Evolutionary conservation across 2,797 vertebrate species (phyloP).

Genomic region (Odontamblyopus lacepedii): DNA sequence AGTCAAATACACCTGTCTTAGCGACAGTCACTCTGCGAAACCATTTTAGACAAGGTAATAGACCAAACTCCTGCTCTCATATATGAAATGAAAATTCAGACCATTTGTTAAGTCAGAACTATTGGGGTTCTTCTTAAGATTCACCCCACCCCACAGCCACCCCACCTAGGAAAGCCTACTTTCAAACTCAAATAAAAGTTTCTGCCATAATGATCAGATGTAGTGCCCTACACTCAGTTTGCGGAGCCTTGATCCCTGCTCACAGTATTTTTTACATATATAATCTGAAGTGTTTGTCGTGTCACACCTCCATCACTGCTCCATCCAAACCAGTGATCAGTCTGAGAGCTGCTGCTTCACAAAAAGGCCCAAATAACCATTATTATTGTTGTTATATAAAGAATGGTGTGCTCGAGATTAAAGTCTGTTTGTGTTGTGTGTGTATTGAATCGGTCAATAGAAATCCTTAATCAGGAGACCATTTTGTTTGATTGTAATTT

Average conservation of each 20-base stretch:
- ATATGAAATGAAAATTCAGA: too few relatives aligned
- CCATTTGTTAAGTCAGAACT: too few relatives aligned
- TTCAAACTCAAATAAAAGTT: background rate
- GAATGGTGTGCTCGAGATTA: constrained; percentile 22
- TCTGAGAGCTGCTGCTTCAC: constrained; percentile 44
- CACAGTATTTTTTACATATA: background rate
- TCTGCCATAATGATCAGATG: background rate
- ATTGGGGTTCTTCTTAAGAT: background rate
- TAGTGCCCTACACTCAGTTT: too few relatives aligned
- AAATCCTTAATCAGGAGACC: background rate
- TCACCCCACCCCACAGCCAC: background rate
- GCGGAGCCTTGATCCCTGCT: background rate
- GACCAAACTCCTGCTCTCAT: too few relatives aligned
- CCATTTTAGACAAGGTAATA: too few relatives aligned
- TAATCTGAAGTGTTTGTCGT: constrained; percentile 47
- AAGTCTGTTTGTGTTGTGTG: background rate
- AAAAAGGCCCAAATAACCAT: constrained; percentile 40
- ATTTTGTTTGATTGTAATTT: background rate
- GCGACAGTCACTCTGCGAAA: too few relatives aligned
- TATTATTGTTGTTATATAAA: constrained; percentile 2
- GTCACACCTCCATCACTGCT: constrained; percentile 66
- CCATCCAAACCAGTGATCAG: constrained; percentile 43
- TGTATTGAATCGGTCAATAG: background rate
- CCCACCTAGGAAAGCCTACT: background rate
- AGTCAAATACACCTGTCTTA: too few relatives aligned